Base-by-base conservation (phyloP, 2,113 vertebrate species). In the Lophius piscatorius region DNA sequence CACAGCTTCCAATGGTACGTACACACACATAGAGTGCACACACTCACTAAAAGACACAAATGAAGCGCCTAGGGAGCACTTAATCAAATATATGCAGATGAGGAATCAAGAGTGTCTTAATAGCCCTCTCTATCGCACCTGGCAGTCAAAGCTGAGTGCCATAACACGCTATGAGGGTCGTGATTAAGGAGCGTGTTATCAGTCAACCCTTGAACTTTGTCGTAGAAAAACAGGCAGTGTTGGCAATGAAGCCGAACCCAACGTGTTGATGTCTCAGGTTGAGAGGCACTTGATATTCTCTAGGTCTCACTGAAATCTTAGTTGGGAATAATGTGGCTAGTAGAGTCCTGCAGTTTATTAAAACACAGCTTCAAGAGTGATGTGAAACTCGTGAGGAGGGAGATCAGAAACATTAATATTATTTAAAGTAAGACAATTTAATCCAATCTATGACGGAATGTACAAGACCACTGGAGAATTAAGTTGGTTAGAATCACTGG, bases 1-100 rank as follows among this genome's bases (percentile, higher is more conserved):
- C 89, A 99, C 97, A 64, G 96, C 97, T 70, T 99, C 97, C 51
- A 99, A 99, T 48, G 97, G 97, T 98, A 84, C 97, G 95, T 13
- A 29, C 16, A 54, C 22, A 31, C 46, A 33, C 22, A 31, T 16
- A 49, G n/a, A 18, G 17, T 39, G 40, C 18, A 5, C 16, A 40
- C 33, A 54, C 33, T 16, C 50, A 50, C 17, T 12, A 0, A 41
- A 4, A 61, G 8, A 46, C 5, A 2, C 9, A 5, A 31, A 40
- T 24, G n/a, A n/a, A 40, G 28, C 28, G 23, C 44, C 26, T 7
- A 1, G 29, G 22, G 68, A 76, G 57, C 22, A 24, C 73, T 65
- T 76, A 78, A 81, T 85, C 41, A 85, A 81, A 88, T 87, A 44
- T 65, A 80, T 84, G 72, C 67, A 83, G 63, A 82, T 83, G 54